Conservation (phyloP, 1,140 invertebrate genomes). For the Calephelis nemesis region DNA sequence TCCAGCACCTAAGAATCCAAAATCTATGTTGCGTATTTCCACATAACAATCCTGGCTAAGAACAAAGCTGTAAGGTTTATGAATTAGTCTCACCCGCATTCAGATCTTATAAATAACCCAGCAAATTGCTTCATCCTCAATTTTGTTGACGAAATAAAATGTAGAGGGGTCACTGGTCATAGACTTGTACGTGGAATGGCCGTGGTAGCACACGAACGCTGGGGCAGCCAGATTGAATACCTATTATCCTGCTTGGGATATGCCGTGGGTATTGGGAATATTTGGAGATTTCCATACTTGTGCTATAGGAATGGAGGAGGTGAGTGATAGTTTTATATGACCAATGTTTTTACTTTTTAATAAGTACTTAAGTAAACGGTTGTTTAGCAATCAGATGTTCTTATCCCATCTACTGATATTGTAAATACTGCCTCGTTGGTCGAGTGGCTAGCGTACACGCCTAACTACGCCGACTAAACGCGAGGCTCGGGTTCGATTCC, state of each 20-base stretch:
- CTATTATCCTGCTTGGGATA: constrained; percentile 87
- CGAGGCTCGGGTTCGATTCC: too few relatives aligned
- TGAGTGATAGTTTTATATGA: constrained; percentile 26
- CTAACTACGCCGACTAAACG: too few relatives aligned
- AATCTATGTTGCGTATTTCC: too few relatives aligned
- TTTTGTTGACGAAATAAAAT: constrained; percentile 36
- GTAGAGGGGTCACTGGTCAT: constrained; percentile 30
- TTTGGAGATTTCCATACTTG: constrained; percentile 88
- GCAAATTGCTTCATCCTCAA: constrained; percentile 53
- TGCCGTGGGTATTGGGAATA: constrained; percentile 87
- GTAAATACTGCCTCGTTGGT: too few relatives aligned
- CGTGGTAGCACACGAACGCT: constrained; percentile 63
- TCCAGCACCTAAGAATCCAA: too few relatives aligned
- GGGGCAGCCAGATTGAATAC: constrained; percentile 87
- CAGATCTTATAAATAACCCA: constrained; percentile 22
- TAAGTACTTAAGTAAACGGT: too few relatives aligned
- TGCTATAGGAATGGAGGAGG: constrained; percentile 84
- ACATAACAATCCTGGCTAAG: too few relatives aligned
- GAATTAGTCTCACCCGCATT: not conserved
- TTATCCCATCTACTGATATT: too few relatives aligned
- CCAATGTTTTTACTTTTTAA: too few relatives aligned
- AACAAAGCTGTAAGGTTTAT: not conserved
- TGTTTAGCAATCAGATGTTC: too few relatives aligned
- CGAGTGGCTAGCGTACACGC: too few relatives aligned
- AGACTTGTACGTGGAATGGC: constrained; percentile 48